Conservation (phyloP, 2,888 invertebrate genomes). For the Eupithecia centaureata region DNA sequence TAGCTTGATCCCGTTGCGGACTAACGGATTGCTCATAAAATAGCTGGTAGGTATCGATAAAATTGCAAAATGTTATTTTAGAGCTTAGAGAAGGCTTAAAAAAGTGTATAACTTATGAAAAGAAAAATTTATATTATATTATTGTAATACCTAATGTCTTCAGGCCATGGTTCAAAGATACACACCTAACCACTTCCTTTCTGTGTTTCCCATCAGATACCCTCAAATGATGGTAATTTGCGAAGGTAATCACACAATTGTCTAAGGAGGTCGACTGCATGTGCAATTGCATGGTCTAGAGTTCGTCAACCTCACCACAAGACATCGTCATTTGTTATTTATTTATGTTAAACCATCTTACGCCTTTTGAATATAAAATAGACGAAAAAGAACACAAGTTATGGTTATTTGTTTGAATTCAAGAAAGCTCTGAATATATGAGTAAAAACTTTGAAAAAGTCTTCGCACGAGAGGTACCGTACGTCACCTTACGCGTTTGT, state of each 20-base stretch:
- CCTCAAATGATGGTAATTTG: constrained; percentile 28
- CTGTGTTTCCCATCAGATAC: constrained; percentile 24
- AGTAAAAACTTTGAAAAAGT: too few species aligned
- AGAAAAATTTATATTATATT: too few species aligned
- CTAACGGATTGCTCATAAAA: constrained; percentile 28
- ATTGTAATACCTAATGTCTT: not conserved
- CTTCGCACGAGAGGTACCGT: too few species aligned
- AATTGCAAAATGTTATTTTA: not conserved
- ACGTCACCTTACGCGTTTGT: too few species aligned
- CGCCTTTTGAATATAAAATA: not conserved
- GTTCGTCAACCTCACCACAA: constrained; percentile 37
- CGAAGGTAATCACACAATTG: constrained; percentile 30
- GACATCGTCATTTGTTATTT: constrained; percentile 39
- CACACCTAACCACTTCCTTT: constrained; percentile 2
- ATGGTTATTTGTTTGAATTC: not conserved
- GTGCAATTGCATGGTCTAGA: constrained; percentile 34
- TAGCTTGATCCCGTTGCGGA: constrained; percentile 25
- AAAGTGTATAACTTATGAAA: not conserved
- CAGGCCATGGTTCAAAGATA: not conserved
- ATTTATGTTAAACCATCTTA: constrained; percentile 25
- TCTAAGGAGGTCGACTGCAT: constrained; percentile 33
- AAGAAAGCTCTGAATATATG: too few species aligned
- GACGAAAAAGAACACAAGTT: not conserved
- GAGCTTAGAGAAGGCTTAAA: not conserved
- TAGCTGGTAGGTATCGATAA: constrained; percentile 16